Percentiles rank a stretch among this genome's conserved stretches.
Evolutionary conservation across 2,888 invertebrate species (phyloP).

Genomic region (Xestia c-nigrum): DNA sequence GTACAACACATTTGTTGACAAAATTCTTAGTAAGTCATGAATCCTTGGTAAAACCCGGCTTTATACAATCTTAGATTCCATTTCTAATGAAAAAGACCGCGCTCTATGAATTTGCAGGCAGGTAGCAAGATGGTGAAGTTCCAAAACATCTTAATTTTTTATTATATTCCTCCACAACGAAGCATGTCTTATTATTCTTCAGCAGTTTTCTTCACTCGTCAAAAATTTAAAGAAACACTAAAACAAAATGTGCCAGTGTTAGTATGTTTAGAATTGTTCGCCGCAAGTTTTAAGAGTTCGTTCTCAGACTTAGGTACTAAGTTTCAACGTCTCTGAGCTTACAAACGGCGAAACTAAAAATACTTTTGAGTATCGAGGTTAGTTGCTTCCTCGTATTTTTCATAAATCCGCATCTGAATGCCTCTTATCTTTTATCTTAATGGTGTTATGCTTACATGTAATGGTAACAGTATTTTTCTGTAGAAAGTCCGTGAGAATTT

Average conservation of each 20-base stretch:
- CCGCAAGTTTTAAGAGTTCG: slow-evolving; percentile 30
- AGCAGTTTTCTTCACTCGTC: slow-evolving; percentile 13
- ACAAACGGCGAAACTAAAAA: slow-evolving; percentile 41
- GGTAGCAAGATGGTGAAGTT: not conserved
- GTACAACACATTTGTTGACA: not conserved
- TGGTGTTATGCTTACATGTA: slow-evolving; percentile 33
- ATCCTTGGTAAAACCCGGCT: not conserved
- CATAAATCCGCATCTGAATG: slow-evolving; percentile 38
- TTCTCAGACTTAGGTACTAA: slow-evolving; percentile 32
- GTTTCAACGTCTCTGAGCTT: slow-evolving; percentile 36
- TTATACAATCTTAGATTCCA: slow-evolving; percentile 1
- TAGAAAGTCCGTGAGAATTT: slow-evolving; percentile 44
- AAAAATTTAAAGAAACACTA: slow-evolving; percentile 38
- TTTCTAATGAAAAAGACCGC: slow-evolving; percentile 11
- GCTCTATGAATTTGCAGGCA: slow-evolving; percentile 11
- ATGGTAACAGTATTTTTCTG: slow-evolving; percentile 26
- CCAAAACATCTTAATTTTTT: slow-evolving; percentile 10
- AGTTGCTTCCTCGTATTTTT: slow-evolving; percentile 54
- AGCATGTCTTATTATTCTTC: slow-evolving; percentile 8
- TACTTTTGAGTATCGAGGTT: slow-evolving; percentile 39
- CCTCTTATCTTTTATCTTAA: slow-evolving; percentile 59
- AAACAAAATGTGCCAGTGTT: slow-evolving; percentile 33
- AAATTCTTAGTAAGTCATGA: slow-evolving; percentile 1
- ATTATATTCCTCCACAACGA: slow-evolving; percentile 1
- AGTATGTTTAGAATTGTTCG: slow-evolving; percentile 35